Evolutionary conservation across 2,888 invertebrate genomes (phyloP), one percentile per base, ranked within the genome.

Genomic region (Tryphoninae sp.): DNA sequence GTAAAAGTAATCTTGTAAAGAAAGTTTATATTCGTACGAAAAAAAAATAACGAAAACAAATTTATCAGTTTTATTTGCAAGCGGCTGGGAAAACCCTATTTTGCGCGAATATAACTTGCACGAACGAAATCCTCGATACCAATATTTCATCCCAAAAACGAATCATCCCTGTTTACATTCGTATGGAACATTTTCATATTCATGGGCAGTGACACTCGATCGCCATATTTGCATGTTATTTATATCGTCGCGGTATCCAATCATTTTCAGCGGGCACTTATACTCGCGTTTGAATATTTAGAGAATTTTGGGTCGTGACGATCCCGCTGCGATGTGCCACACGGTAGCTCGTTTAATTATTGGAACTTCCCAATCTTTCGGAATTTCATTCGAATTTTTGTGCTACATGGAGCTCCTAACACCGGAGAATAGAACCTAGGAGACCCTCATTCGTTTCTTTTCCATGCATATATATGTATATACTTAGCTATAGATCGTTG

Each of bases 331-430:
- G 72, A 72, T 19, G 58, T 68, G 62, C 64, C 65, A 74, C 78
- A 59, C 53, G 45, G 62, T 59, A 45, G 42, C 69, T 64, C 53
- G 59, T 58, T 72, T 68, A 74, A 75, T 82, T 78, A 74, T 74
- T 51, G 45, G 67, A 51, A 67, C 58, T 75, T 55, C 69, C 65
- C 78, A 58, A 75, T 71, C 67, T 72, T 69, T 64, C 67, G 45
- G 78, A 81, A 80, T 75, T 59, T 71, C 42, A 64, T 76, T 73
- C 9, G 59, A 69, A 26, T 76, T 76, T 59, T 58, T 67, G 73
- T 51, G 67, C 68, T 67, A 75, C 71, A 33, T 33, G 53, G 75
- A 33, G 59, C 33, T 26, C 45, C 26, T 8, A 45, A 61, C 8
- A 71, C 42, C 53, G 53, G 51, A 55, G 55, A 62, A 64, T 33